Percentiles rank a stretch among this genome's conserved stretches.
Evolutionary conservation across 1,140 invertebrate genomes (phyloP).

Genomic region (Lepidurus packardi): DNA sequence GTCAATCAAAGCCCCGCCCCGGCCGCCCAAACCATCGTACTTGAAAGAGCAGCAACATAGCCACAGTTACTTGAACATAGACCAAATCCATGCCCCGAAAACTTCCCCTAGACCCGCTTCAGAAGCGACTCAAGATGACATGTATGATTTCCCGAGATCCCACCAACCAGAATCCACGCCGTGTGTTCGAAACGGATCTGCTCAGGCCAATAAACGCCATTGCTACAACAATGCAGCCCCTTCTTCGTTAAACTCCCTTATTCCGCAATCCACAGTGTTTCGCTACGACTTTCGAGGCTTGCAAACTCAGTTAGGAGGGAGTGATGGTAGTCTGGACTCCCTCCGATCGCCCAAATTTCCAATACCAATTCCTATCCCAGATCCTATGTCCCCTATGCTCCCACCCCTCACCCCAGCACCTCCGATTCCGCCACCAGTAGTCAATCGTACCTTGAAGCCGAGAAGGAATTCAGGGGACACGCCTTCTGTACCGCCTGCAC

Average conservation of each 20-base stretch:
- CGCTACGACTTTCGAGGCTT: slow-evolving; percentile 46
- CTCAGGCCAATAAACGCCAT: slow-evolving; percentile 45
- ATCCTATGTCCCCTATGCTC: slow-evolving; percentile 44
- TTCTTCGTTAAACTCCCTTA: background rate
- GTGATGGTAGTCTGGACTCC: slow-evolving; percentile 16
- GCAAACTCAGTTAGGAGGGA: slow-evolving; percentile 25
- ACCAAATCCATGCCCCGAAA: slow-evolving; percentile 34
- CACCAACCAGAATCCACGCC: slow-evolving; percentile 47
- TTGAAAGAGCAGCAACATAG: slow-evolving; percentile 43
- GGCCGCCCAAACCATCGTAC: slow-evolving; percentile 69
- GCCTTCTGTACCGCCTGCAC: slow-evolving; percentile 46
- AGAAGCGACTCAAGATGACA: slow-evolving; percentile 51
- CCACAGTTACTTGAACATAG: slow-evolving; percentile 53
- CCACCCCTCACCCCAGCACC: slow-evolving; percentile 47
- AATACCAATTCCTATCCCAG: slow-evolving; percentile 2
- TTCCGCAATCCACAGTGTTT: slow-evolving; percentile 31
- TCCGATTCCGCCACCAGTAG: slow-evolving; percentile 49
- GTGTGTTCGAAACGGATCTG: slow-evolving; percentile 25
- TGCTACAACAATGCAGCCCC: slow-evolving; percentile 63
- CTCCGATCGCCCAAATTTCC: slow-evolving; percentile 24
- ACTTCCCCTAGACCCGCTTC: slow-evolving; percentile 34
- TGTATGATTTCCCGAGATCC: slow-evolving; percentile 65
- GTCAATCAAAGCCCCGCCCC: slow-evolving; percentile 54
- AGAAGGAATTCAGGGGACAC: slow-evolving; percentile 36
- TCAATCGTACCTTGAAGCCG: slow-evolving; percentile 43